Evolutionary conservation across 2,888 invertebrate genomes (phyloP), one percentile per base, ranked within the genome.

Genomic region (Andrena minutula): DNA sequence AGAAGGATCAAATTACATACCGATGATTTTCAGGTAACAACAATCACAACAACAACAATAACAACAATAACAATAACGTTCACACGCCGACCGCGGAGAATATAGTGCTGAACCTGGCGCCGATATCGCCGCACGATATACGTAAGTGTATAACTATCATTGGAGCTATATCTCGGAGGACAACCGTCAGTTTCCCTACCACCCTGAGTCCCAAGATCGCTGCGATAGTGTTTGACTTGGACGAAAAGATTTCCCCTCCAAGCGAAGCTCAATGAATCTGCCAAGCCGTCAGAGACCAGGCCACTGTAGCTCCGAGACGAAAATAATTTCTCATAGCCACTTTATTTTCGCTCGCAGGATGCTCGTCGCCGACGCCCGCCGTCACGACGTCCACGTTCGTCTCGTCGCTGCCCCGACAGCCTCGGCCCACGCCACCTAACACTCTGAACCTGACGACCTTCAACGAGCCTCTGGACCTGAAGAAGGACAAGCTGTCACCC

Each of bases 381-480:
- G 91, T 89, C 93, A 95, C 89, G 90, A 95, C 86, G 94, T 95
- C 92, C 94, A 96, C 89, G 93, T 96, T 93, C 74, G 94, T 81
- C 94, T 95, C 92, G 94, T 96, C 89, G 94, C 95, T 93, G 73
- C 92, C 93, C 4, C 90, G 94, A 69, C 96, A 96, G 69, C 96
- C 96, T 30, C 95, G 97, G 91, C 97, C 97, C 1, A 97, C 97
- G 88, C 97, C 97, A 90, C 97, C 97, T 69, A 97, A 97, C 93
- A 97, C 97, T 51, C 94, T 98, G 83, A 97, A 97, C 94, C 95
- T 98, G 89, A 95, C 96, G 91, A 93, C 92, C 20, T 93, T 94
- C 86, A 94, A 94, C 86, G 94, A 94, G 79, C 94, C 94, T 0
- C 78, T 92, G 77, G 93, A 92, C 64, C 69, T 82, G n/a, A 91